Evolutionary conservation across 2,113 vertebrate genomes (phyloP).

Genomic region (Lates calcarifer): DNA sequence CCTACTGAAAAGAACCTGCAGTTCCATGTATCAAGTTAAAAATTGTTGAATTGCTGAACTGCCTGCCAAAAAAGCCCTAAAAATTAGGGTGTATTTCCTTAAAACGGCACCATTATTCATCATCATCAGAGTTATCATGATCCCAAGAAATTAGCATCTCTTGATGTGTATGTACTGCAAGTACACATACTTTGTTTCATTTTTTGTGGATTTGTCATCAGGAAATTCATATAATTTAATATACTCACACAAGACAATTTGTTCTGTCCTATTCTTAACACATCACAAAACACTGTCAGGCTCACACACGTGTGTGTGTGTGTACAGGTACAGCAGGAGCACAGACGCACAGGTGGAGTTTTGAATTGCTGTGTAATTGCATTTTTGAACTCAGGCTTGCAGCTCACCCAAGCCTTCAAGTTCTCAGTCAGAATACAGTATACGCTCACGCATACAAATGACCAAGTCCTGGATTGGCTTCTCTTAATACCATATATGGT

Average conservation of each 20-base stretch:
- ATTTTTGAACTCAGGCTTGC: slow-evolving; percentile 36
- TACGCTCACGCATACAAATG: slow-evolving; percentile 35
- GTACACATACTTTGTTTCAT: not conserved
- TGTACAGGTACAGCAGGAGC: slow-evolving; percentile 5
- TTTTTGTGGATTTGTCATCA: not conserved
- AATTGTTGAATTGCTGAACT: too few relatives aligned
- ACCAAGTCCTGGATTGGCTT: slow-evolving; percentile 40
- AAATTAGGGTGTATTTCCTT: too few relatives aligned
- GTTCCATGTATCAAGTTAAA: not conserved
- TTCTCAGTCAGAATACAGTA: slow-evolving; percentile 31
- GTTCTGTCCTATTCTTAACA: not conserved
- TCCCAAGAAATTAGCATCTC: not conserved
- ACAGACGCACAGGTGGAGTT: slow-evolving; percentile 21
- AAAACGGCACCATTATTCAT: too few relatives aligned
- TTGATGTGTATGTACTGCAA: not conserved
- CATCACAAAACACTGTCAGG: not conserved
- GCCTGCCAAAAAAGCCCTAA: too few relatives aligned
- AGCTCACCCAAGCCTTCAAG: slow-evolving; percentile 30
- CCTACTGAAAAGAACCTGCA: not conserved
- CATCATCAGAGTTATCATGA: not conserved
- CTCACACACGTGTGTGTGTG: not conserved
- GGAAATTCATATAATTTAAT: not conserved
- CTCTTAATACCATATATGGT: slow-evolving; percentile 1
- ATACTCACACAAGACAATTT: not conserved
- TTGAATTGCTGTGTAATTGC: slow-evolving; percentile 47